phyloP scores from a whole-genome alignment of 1,140 invertebrate species.

The Brachionus koreanus region DNA sequence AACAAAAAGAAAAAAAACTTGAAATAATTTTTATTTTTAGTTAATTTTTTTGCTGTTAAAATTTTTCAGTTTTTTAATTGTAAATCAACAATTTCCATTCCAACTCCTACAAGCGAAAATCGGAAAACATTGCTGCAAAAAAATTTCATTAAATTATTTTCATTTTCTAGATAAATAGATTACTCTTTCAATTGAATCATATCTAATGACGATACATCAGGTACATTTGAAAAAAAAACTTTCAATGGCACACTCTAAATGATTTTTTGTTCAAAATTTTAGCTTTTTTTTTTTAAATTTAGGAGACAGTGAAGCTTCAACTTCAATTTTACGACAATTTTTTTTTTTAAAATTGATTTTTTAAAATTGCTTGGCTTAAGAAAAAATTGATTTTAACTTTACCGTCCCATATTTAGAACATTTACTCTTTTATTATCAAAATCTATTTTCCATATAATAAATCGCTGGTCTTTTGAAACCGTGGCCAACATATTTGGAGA shows the following conservation, averaged over 20 bases:
- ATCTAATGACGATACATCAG: conserved; percentile 30
- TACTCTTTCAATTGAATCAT: neutral
- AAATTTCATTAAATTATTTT: neutral
- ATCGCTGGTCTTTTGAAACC: conserved; percentile 38
- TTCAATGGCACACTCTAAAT: neutral
- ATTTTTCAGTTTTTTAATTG: neutral
- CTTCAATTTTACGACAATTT: too few relatives aligned
- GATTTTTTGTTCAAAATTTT: too few relatives aligned
- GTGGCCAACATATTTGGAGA: neutral
- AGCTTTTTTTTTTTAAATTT: too few relatives aligned
- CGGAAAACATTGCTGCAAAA: neutral
- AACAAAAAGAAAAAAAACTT: neutral
- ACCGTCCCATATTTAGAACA: too few relatives aligned
- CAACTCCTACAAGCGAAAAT: conserved; percentile 24
- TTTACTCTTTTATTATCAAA: neutral
- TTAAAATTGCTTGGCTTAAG: too few relatives aligned
- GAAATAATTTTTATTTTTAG: neutral
- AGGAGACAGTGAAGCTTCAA: too few relatives aligned
- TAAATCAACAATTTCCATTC: conserved; percentile 37
- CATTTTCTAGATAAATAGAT: neutral
- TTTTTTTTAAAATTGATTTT: too few relatives aligned
- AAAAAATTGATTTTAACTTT: neutral
- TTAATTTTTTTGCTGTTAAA: neutral
- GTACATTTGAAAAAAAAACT: conserved; percentile 3
- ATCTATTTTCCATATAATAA: conserved; percentile 23